Base-by-base conservation (phyloP, 1,140 invertebrate genomes). In the Oppia nitens region DNA sequence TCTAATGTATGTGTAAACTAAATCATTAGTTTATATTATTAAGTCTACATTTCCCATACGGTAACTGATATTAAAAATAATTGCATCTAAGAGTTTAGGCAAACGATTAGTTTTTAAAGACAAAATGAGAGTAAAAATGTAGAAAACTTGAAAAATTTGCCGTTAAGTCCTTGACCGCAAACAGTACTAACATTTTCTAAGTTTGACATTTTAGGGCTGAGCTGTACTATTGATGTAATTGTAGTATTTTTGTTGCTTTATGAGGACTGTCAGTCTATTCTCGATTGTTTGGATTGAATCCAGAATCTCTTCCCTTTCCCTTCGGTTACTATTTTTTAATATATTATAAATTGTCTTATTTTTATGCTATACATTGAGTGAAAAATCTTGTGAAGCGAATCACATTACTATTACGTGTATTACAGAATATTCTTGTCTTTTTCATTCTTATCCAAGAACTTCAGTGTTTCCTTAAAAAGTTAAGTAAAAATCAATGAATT, bases 231-330 rank as follows among this genome's bases (percentile, higher is more conserved):
- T n/a, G n/a, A n/a, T n/a, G n/a, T n/a, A n/a, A n/a, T n/a, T n/a
- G n/a, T n/a, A n/a, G n/a, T n/a, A n/a, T n/a, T n/a, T n/a, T n/a
- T n/a, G n/a, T n/a, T n/a, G n/a, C n/a, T n/a, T 62, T 47, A 47
- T 53, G 25, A 51, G 12, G 49, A 51, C 25, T 17, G 24, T 51
- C 17, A 25, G n/a, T 20, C 12, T 25, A 14, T 20, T 23, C 14
- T 23, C 17, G 49, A 51, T 51, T 17, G 17, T 51, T 20, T 51
- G 49, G 20, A 51, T 17, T 23, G 12, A 23, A 51, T 51, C 32
- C 32, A 40, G 32, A 40, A 40, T 40, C 17, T 40, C 24, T 64
- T 61, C 50, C 71, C 48, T 29, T 20, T 64, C 2, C 25, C 52
- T 3, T 20, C 52, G 1, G 21, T 27, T 55, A 48, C 25, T 47